Evolutionary conservation across 2,797 vertebrate species (phyloP), one percentile per base, ranked within the genome.

Genomic region (Darevskia nairensis): DNA sequence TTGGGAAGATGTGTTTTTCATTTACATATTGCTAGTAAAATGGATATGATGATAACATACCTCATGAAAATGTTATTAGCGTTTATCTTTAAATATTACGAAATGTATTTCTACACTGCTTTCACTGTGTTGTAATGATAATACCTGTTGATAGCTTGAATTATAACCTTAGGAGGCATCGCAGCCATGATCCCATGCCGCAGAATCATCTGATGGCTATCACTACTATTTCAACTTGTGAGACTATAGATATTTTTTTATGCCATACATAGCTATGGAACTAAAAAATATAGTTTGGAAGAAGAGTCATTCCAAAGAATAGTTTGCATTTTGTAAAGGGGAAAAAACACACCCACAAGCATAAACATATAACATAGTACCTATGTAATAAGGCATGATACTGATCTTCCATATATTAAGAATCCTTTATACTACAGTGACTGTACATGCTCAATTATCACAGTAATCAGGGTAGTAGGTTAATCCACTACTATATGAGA

Each of bases 21-120:
- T 71, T 93, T 90, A 89, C 82, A 84, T 85, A 71, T 71, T 85
- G 21, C 77, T 88, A 90, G 88, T 94, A 89, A 92, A 94, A 91
- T 91, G 85, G 72, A 89, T 78, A 75, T 84, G 88, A 59, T 82
- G 75, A 93, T 89, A 88, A 86, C 44, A 64, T 85, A 92, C 76
- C 79, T 93, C 90, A 46, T 41, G 89, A 68, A 95, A 95, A 92
- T 68, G 78, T 84, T 91, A 80, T 89, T 85, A 50, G 41, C 81
- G 92, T 93, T 91, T 85, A 89, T 85, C n/a, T 66, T 85, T 81
- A 89, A 50, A 81, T 85, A 89, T 75, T 85, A 25, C 32, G 64
- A 72, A 89, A 89, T 89, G 50, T 50, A 85, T 84, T 80, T 46
- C 85, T 80, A 29, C 77, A 85, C 80, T 81, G 59, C 35, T 64